Conservation (phyloP, 2,888 invertebrate species). For the Crocallis elinguaria region DNA sequence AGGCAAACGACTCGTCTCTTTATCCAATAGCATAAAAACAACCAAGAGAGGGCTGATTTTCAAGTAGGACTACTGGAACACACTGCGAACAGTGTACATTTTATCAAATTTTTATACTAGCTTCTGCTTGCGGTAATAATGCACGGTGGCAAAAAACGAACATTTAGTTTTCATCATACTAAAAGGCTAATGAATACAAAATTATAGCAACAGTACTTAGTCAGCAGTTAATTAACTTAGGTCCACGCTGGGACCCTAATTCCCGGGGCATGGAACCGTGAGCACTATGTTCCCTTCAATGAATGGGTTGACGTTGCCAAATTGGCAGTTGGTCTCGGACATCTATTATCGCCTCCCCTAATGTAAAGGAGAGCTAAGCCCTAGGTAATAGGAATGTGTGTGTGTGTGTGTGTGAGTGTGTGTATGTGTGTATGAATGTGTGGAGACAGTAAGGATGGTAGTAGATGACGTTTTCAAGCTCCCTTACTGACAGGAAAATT, state of each 20-base stretch:
- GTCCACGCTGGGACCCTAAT: constrained; percentile 19
- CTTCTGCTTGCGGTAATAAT: background rate
- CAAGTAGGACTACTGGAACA: too few relatives aligned
- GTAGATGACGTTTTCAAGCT: too few relatives aligned
- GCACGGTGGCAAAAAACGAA: background rate
- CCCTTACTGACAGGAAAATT: too few relatives aligned
- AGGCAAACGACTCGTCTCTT: too few relatives aligned
- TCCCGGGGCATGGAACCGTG: constrained; percentile 31
- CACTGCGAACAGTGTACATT: too few relatives aligned
- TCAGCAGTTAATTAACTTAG: constrained; percentile 19
- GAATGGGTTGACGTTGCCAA: constrained; percentile 33
- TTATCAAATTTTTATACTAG: too few relatives aligned
- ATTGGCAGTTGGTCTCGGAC: constrained; percentile 32
- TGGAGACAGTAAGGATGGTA: too few relatives aligned
- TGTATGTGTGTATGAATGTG: too few relatives aligned
- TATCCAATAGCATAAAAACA: too few relatives aligned
- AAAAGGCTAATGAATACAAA: background rate
- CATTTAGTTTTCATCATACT: background rate
- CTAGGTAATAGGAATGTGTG: constrained; percentile 1
- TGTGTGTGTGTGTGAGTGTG: too few relatives aligned
- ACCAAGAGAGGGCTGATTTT: too few relatives aligned
- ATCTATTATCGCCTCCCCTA: constrained; percentile 32
- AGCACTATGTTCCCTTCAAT: constrained; percentile 41
- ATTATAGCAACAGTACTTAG: background rate
- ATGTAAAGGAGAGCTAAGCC: constrained; percentile 21